phyloP scores from a whole-genome alignment of 1,140 invertebrate species.

The Pseudomyrmex flavicornis region DNA sequence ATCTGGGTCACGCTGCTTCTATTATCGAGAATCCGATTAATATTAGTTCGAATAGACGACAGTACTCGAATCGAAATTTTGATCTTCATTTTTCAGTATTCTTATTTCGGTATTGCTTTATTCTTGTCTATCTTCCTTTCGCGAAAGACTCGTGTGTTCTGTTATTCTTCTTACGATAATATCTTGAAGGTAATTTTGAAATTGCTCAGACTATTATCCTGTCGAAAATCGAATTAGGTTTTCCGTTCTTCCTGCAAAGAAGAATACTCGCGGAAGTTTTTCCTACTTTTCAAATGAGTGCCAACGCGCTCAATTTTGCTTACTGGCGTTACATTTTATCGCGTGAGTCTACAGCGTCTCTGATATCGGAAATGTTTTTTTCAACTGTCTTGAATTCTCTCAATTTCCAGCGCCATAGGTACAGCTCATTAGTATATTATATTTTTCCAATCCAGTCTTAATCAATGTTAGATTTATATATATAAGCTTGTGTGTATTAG shows the following conservation, averaged over 20 bases:
- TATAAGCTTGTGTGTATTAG: neutral
- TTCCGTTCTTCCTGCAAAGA: neutral
- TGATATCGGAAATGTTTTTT: conserved; percentile 59
- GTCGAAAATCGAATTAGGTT: conserved; percentile 41
- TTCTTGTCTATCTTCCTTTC: neutral
- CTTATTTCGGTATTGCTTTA: neutral
- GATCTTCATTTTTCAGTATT: conserved; percentile 43
- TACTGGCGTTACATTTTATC: conserved; percentile 39
- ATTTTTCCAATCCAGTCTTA: conserved; percentile 7
- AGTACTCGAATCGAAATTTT: conserved; percentile 17
- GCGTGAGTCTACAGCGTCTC: conserved; percentile 11
- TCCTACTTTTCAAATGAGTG: conserved; percentile 35
- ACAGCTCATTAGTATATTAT: conserved; percentile 30
- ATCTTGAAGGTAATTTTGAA: conserved; percentile 39
- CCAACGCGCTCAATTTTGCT: conserved; percentile 45
- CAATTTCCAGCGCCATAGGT: conserved; percentile 47
- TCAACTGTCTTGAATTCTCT: conserved; percentile 51
- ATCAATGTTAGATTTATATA: conserved; percentile 6
- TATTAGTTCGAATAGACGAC: neutral
- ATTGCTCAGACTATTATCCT: conserved; percentile 37
- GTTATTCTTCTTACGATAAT: conserved; percentile 16
- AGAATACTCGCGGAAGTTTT: conserved; percentile 38
- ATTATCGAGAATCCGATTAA: conserved; percentile 38
- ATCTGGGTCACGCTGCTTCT: conserved; percentile 16
- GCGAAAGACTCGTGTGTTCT: neutral